Conservation (phyloP, 2,797 vertebrate species). For the Leptatherina wallacei region DNA sequence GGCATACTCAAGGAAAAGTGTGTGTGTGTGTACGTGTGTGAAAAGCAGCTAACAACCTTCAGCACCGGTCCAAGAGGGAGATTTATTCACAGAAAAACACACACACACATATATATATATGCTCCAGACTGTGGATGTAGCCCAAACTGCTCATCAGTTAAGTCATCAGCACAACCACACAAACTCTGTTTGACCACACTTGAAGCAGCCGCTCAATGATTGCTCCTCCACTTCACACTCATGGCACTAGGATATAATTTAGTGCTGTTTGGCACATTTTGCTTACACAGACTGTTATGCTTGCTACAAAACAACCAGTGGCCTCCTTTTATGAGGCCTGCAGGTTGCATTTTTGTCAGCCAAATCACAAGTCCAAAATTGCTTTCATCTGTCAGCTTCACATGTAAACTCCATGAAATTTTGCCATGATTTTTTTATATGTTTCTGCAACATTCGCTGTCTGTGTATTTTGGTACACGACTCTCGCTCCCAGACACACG, state of each 20-base stretch:
- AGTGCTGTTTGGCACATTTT: slow-evolving; percentile 59
- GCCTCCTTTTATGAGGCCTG: slow-evolving; percentile 34
- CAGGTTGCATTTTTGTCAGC: slow-evolving; percentile 29
- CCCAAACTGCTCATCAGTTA: slow-evolving; percentile 70
- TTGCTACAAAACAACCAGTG: slow-evolving; percentile 50
- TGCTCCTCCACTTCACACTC: slow-evolving; percentile 57
- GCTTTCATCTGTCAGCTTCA: not conserved
- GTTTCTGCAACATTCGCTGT: slow-evolving; percentile 22
- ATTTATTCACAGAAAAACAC: slow-evolving; percentile 54
- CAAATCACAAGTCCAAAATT: slow-evolving; percentile 22
- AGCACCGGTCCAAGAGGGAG: slow-evolving; percentile 19
- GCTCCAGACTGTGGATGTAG: slow-evolving; percentile 53
- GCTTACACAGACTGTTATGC: slow-evolving; percentile 44
- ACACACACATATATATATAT: slow-evolving; percentile 35
- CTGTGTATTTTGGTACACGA: slow-evolving; percentile 40
- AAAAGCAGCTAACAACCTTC: slow-evolving; percentile 34
- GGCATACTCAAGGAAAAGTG: slow-evolving; percentile 48
- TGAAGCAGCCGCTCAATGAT: slow-evolving; percentile 52
- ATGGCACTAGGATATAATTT: slow-evolving; percentile 54
- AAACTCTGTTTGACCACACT: slow-evolving; percentile 72
- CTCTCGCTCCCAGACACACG: slow-evolving; percentile 12
- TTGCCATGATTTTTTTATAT: not conserved
- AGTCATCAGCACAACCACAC: slow-evolving; percentile 72
- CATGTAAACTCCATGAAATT: not conserved
- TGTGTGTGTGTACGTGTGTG: slow-evolving; percentile 20